A percentile compares a stretch with the other conserved stretches of the same genome.
Evolutionary conservation across 2,888 invertebrate species (phyloP).

Genomic region (Patella pellucida): DNA sequence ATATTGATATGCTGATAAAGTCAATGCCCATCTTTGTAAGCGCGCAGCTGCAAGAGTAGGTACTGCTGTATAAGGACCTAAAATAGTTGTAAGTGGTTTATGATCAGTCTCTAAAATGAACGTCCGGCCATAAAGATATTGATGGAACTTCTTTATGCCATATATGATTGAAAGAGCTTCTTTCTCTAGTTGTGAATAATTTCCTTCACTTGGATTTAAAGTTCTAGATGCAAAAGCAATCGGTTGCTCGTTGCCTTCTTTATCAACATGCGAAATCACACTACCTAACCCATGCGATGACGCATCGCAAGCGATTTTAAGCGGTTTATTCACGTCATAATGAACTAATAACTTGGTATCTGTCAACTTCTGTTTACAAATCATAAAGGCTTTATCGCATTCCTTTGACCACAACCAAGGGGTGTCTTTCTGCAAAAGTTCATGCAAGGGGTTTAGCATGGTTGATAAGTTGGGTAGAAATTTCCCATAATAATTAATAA

Average conservation of each 20-base stretch:
- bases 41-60: constrained; percentile 54
- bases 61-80: constrained; percentile 57
- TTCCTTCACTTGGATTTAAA: constrained; percentile 65
- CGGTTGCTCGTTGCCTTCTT: constrained; percentile 66
- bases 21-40: constrained; percentile 54
- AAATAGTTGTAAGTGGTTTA: constrained; percentile 68
- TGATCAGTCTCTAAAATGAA: constrained; percentile 71
- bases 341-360: constrained; percentile 28
- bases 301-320: constrained; percentile 40
- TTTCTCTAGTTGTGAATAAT: constrained; percentile 66
- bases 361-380: constrained; percentile 13
- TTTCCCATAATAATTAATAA: constrained; percentile 14
- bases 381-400: constrained; percentile 23
- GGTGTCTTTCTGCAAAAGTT: constrained; percentile 30
- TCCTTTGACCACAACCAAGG: constrained; percentile 35
- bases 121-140: constrained; percentile 68
- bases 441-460: constrained; percentile 22
- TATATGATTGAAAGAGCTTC: constrained; percentile 68
- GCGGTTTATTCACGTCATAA: constrained; percentile 31
- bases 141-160: constrained; percentile 68
- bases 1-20: constrained; percentile 64
- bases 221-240: constrained; percentile 69
- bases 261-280: constrained; percentile 36
- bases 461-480: constrained; percentile 20
- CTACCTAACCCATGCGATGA: constrained; percentile 44